phyloP scores from a whole-genome alignment of 2,113 vertebrate species.

The Athene noctua region DNA sequence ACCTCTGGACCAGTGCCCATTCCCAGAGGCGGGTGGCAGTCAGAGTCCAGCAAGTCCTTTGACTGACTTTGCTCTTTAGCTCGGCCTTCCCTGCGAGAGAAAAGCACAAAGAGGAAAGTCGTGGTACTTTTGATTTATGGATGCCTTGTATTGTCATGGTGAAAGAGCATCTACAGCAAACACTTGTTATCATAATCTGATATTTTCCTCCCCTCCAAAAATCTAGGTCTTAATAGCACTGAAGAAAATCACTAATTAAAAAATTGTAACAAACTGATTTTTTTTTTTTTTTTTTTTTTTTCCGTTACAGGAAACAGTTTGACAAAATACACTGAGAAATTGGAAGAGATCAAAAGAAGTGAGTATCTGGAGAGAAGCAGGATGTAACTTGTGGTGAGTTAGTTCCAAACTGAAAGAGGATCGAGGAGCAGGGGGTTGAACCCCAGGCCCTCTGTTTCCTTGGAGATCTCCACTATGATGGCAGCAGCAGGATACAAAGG shows the following conservation, averaged over 20 bases:
- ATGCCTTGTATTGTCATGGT: rapidly evolving
- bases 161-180: not conserved
- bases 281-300: not conserved
- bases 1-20: rapidly evolving
- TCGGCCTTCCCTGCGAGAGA: not conserved
- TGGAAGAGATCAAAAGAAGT: slow-evolving; percentile 93
- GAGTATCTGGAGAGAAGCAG: slow-evolving; percentile 66
- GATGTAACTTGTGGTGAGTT: rapidly evolving
- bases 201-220: not conserved
- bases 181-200: rapidly evolving
- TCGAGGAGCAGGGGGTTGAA: not conserved
- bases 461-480: not conserved
- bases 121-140: rapidly evolving
- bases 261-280: not conserved
- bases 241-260: not conserved
- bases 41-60: rapidly evolving
- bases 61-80: not conserved
- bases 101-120: rapidly evolving
- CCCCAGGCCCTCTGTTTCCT: not conserved
- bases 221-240: rapidly evolving
- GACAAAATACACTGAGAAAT: slow-evolving; percentile 87
- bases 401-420: not conserved
- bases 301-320: slow-evolving; percentile 83
- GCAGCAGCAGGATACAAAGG: not conserved
- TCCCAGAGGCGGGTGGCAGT: not conserved